phyloP scores from a whole-genome alignment of 2,113 vertebrate species.

The Pygoscelis adeliae region DNA sequence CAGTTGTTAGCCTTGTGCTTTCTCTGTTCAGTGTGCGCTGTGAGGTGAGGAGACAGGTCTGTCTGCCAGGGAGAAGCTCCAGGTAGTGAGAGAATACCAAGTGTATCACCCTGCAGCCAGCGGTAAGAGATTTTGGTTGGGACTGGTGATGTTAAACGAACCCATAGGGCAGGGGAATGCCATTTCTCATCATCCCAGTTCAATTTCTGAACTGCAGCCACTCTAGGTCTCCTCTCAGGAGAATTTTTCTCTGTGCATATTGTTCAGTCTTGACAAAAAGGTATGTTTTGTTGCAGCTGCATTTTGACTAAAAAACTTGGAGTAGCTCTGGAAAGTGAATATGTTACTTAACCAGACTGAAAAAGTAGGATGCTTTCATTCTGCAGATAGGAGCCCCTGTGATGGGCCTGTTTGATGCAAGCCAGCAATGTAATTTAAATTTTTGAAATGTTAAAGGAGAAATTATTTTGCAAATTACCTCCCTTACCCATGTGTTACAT shows the following conservation, averaged over 20 bases:
- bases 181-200: neutral
- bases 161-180: neutral
- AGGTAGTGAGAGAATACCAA: neutral
- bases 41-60: neutral
- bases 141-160: neutral
- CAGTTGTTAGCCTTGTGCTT: neutral
- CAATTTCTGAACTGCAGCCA: neutral
- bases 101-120: neutral
- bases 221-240: neutral
- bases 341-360: neutral
- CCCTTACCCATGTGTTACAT: neutral
- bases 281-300: neutral
- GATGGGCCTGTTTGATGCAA: neutral
- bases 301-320: neutral
- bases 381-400: neutral
- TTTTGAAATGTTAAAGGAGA: neutral
- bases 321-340: neutral
- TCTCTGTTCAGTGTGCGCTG: neutral
- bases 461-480: neutral
- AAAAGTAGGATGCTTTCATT: neutral
- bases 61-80: neutral
- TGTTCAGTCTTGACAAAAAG: neutral
- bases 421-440: neutral
- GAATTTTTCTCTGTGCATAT: neutral
- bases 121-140: neutral